These are phyloP conservation scores for Psittacula derbiana DNA, from an alignment of 2,797 vertebrate genomes.

Conservation along the genomic window DNA sequence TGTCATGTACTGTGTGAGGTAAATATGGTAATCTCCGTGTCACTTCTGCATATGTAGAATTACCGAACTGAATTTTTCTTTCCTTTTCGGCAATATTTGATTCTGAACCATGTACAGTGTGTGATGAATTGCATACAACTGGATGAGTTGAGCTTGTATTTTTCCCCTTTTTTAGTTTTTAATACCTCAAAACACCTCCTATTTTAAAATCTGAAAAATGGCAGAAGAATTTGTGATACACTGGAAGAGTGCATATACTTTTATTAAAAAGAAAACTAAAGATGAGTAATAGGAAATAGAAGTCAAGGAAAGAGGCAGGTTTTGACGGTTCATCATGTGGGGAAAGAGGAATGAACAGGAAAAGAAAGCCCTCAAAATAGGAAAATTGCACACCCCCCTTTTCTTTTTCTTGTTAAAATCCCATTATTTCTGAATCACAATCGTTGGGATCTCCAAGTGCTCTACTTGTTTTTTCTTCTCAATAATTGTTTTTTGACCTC, in stretches of 20 bases:
- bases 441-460: background rate
- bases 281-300: background rate
- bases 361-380: background rate
- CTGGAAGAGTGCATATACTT: background rate
- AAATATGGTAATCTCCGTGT: rapidly evolving
- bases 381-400: background rate
- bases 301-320: background rate
- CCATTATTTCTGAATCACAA: background rate
- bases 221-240: background rate
- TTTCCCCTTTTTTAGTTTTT: background rate
- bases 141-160: background rate
- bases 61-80: background rate
- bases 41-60: background rate
- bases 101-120: background rate
- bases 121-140: background rate
- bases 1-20: background rate
- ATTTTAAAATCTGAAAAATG: background rate
- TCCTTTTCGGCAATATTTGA: background rate
- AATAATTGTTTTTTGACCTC: background rate
- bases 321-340: background rate
- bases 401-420: background rate
- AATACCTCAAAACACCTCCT: background rate
- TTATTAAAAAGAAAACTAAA: background rate
- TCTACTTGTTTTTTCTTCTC: background rate
- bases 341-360: background rate